Conservation (phyloP, 2,113 vertebrate genomes). For the Thalassarche chlororhynchos region DNA sequence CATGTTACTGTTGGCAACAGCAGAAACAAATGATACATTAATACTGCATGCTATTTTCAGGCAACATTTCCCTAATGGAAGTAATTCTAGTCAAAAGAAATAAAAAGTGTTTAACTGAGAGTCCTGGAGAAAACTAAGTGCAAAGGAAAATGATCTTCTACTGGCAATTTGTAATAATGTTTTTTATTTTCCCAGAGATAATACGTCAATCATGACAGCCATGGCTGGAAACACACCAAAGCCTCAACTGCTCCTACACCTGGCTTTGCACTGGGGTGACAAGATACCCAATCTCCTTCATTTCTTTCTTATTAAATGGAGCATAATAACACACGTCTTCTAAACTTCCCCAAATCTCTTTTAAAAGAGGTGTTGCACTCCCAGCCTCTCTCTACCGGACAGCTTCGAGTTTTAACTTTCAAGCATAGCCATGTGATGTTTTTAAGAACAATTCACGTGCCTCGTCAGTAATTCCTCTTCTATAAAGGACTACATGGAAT, state of each 20-base stretch:
- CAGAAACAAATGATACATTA: slow-evolving; percentile 21
- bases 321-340: accelerated
- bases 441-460: not conserved
- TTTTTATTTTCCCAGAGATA: not conserved
- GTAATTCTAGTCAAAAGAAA: not conserved
- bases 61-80: not conserved
- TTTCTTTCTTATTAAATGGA: not conserved
- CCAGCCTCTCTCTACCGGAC: not conserved
- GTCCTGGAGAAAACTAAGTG: not conserved
- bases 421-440: not conserved
- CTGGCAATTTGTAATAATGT: accelerated
- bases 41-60: not conserved
- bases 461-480: not conserved
- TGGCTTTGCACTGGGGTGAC: not conserved
- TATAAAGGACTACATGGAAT: not conserved
- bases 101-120: not conserved
- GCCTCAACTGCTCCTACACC: not conserved
- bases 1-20: slow-evolving; percentile 39
- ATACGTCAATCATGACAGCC: not conserved
- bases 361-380: not conserved
- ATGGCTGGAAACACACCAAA: not conserved
- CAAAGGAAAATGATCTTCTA: not conserved
- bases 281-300: not conserved
- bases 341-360: not conserved
- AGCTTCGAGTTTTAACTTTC: not conserved